Evolutionary conservation across 2,888 invertebrate genomes (phyloP), one percentile per base, ranked within the genome.

Genomic region (Cryptocephalus primarius): DNA sequence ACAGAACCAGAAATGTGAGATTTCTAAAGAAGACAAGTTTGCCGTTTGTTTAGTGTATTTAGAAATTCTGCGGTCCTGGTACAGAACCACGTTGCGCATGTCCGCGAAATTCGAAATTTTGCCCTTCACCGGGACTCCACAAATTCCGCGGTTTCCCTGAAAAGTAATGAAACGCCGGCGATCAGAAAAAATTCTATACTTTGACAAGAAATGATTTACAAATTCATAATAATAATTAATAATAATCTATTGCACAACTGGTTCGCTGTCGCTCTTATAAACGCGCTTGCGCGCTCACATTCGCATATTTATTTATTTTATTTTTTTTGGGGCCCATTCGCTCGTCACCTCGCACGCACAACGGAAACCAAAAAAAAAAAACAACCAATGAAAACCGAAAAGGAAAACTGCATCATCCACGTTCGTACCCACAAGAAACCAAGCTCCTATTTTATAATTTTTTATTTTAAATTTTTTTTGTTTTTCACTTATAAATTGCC

Each of bases 191-290:
- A 52, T 54, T 72, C 70, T 73, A 71, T 73, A 72, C 67, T 72
- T 68, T 67, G 72, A 72, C 71, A 72, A 74, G 69, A 72, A 73
- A 72, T 72, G 71, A 71, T 73, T 72, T 74, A 74, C 73, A 75
- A 74, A 74, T 74, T 68, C 73, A 72, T 53, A 53, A 43, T 42
- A 11, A 11, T 12, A 11, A 36, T 53, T 53, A 53, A 43, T 42
- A 11, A 11, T 12, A 11, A 36, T 53, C 70, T 72, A 68, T 71
- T 69, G 69, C 69, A 52, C 44, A 48, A 60, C 55, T 54, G 62
- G 55, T 51, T 58, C 42, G 41, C 48, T 47, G 36, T 38, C 50
- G 47, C 36, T 42, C 58, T 53, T 58, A 60, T 13, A 47, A 46
- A 31, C 45, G 33, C 40, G 34, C 40, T 11, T 41, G 39, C 36